Percentiles rank a stretch among this genome's conserved stretches.
Conservation (phyloP, 2,888 invertebrate genomes). For the Nephrotoma guestfalica region DNA sequence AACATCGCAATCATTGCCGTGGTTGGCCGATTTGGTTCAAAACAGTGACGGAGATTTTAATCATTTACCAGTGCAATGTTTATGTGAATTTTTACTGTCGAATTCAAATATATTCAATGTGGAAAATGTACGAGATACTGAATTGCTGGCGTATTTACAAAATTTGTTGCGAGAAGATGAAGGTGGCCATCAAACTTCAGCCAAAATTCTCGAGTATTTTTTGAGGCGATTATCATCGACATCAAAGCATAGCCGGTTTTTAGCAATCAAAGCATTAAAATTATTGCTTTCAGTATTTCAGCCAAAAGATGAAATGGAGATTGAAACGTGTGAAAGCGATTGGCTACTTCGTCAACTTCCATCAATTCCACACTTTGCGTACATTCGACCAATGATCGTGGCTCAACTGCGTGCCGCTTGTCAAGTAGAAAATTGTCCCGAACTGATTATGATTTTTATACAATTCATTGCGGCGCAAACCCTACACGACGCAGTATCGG, state of each 20-base stretch:
- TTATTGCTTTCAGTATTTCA: conserved; percentile 39
- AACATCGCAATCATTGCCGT: conserved; percentile 88
- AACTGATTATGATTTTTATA: conserved; percentile 60
- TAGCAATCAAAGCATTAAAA: conserved; percentile 56
- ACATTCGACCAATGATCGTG: conserved; percentile 53
- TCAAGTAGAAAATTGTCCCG: conserved; percentile 78
- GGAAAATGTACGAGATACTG: conserved; percentile 50
- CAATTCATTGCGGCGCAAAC: conserved; percentile 69
- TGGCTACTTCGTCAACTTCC: conserved; percentile 53
- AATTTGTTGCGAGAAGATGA: conserved; percentile 37
- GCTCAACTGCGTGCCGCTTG: conserved; percentile 70
- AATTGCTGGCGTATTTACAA: conserved; percentile 46
- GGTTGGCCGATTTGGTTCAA: conserved; percentile 88
- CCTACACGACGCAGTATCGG: conserved; percentile 45
- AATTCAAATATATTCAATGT: conserved; percentile 48
- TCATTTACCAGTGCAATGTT: conserved; percentile 90
- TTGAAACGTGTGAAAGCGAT: conserved; percentile 17
- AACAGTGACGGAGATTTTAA: conserved; percentile 64
- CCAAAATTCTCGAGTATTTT: conserved; percentile 83
- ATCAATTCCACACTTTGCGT: conserved; percentile 61
- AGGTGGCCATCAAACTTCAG: conserved; percentile 45
- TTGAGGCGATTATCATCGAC: conserved; percentile 69
- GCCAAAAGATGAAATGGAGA: conserved; percentile 17
- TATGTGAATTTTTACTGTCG: conserved; percentile 86
- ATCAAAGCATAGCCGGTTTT: conserved; percentile 58